Percentiles rank a stretch among this genome's conserved stretches.
These are phyloP conservation scores for Diuraphis noxia DNA, from an alignment of 1,140 invertebrate genomes.

Conservation along the genomic window DNA sequence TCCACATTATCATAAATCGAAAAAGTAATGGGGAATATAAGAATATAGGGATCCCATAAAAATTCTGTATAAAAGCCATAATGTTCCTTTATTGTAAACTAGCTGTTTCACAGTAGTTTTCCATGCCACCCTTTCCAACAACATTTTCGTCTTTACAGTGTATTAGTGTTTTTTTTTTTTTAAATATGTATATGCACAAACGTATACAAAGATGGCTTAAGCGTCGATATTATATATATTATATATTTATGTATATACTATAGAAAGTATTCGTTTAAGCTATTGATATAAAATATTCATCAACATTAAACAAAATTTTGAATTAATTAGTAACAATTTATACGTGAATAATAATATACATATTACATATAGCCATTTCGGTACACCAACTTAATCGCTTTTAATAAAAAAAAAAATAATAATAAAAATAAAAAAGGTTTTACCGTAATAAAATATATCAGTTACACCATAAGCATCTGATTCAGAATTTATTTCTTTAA, in stretches of 20 bases:
- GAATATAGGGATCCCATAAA: constrained; percentile 42
- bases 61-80: constrained; percentile 38
- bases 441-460: background rate
- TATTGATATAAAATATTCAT: background rate
- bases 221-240: no score
- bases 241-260: no score
- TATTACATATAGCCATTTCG: background rate
- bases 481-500: background rate
- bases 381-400: background rate
- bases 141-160: background rate
- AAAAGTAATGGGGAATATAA: constrained; percentile 28
- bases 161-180: background rate
- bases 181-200: background rate
- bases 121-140: background rate
- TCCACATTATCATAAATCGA: constrained; percentile 53
- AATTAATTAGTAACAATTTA: background rate
- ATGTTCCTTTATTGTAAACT: constrained; percentile 50
- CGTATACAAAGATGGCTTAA: background rate
- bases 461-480: background rate
- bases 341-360: background rate
- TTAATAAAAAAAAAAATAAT: background rate
- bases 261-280: background rate
- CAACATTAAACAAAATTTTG: background rate
- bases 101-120: background rate
- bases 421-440: background rate